A percentile compares a stretch with the other conserved stretches of the same genome.
These are phyloP conservation scores for Anolis apletophallus DNA, from an alignment of 2,797 vertebrate genomes.

Conservation along the genomic window DNA sequence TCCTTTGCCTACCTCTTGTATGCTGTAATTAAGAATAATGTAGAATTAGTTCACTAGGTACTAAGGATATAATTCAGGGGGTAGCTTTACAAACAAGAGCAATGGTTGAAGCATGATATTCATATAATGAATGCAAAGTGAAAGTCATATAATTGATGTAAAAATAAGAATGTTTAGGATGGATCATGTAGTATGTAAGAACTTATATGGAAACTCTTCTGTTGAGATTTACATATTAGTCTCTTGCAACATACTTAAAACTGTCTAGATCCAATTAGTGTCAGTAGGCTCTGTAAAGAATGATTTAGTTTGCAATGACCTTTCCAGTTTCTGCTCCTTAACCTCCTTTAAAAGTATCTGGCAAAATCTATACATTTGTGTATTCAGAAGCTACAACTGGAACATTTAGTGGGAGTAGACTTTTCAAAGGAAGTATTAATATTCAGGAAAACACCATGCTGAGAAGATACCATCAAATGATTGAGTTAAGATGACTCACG, in stretches of 20 bases:
- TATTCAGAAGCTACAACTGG: background rate
- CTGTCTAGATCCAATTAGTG: background rate
- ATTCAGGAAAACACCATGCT: background rate
- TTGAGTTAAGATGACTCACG: background rate
- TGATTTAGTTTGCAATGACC: background rate
- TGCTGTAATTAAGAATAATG: too few relatives aligned
- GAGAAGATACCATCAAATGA: background rate
- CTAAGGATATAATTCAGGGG: background rate
- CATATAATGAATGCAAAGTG: background rate
- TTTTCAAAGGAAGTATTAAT: background rate
- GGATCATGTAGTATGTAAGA: background rate
- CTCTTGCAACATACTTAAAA: background rate
- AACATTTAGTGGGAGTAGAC: background rate
- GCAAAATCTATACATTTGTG: background rate
- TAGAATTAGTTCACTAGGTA: too few relatives aligned
- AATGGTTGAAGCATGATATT: background rate
- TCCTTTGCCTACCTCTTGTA: too few relatives aligned
- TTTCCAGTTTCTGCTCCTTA: background rate
- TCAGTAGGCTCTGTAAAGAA: background rate
- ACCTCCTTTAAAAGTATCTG: background rate
- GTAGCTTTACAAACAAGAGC: background rate
- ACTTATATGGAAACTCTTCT: too few relatives aligned
- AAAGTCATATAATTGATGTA: background rate
- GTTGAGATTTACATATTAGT: background rate
- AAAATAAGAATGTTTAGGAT: background rate